These are phyloP conservation scores for Pterophyllum scalare DNA, from an alignment of 2,113 vertebrate species.

Conservation along the genomic window DNA sequence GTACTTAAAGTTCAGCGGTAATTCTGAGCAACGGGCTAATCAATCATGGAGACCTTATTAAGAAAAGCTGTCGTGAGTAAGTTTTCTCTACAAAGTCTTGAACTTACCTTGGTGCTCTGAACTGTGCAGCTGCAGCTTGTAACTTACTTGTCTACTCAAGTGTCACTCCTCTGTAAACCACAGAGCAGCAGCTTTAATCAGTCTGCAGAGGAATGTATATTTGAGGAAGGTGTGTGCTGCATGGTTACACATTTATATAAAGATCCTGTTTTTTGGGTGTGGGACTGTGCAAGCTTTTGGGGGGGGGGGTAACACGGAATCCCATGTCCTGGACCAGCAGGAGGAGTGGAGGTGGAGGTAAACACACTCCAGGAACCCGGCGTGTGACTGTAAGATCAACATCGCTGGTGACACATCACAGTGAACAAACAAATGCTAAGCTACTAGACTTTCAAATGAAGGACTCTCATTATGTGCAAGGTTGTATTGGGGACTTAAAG, in stretches of 20 bases:
- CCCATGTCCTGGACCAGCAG: slow-evolving; percentile 68
- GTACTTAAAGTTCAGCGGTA: neutral
- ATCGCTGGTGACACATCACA: slow-evolving; percentile 13
- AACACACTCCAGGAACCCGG: slow-evolving; percentile 72
- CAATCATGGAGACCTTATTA: neutral
- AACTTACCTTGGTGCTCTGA: slow-evolving; percentile 44
- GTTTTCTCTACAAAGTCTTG: neutral
- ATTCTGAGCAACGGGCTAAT: neutral
- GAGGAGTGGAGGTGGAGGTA: slow-evolving; percentile 54
- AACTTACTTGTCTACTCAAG: neutral
- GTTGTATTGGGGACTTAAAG: neutral
- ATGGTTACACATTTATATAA: slow-evolving; percentile 82
- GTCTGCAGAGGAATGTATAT: slow-evolving; percentile 78
- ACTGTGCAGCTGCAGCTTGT: neutral
- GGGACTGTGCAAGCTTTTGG: slow-evolving; percentile 52
- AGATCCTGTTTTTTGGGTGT: slow-evolving; percentile 85
- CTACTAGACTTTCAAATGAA: neutral
- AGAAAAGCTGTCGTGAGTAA: neutral
- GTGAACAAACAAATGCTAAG: slow-evolving; percentile 48
- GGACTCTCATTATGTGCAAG: neutral
- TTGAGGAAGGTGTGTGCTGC: slow-evolving; percentile 85
- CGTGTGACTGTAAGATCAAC: slow-evolving; percentile 48
- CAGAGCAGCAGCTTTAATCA: slow-evolving; percentile 75
- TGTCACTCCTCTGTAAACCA: slow-evolving; percentile 25
- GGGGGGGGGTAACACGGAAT: slow-evolving; percentile 71